Percentiles rank a stretch among this genome's conserved stretches.
Evolutionary conservation across 2,797 vertebrate species (phyloP).

Genomic region (Hyperoplus lanceolatus): DNA sequence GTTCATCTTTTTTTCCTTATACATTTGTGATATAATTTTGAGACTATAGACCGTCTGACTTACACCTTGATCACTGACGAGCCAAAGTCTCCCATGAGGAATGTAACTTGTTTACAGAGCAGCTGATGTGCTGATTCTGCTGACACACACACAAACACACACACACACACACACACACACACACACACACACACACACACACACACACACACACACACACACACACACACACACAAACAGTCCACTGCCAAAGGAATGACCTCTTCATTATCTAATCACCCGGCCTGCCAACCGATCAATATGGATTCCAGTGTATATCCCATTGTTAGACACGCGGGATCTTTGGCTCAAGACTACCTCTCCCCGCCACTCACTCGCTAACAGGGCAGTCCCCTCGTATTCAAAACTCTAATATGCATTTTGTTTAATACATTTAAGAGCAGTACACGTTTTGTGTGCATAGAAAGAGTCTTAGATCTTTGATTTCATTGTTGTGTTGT

Average conservation of each 20-base stretch:
- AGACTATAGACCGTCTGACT: background rate
- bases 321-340: conserved; percentile 54
- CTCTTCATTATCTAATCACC: conserved; percentile 64
- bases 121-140: conserved; percentile 67
- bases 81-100: conserved; percentile 55
- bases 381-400: background rate
- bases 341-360: conserved; percentile 28
- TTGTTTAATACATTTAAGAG: too few relatives aligned
- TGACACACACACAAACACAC: conserved; percentile 7
- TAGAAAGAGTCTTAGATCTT: too few relatives aligned
- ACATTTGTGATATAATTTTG: too few relatives aligned
- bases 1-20: too few relatives aligned
- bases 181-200: too few relatives aligned
- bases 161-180: too few relatives aligned
- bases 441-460: too few relatives aligned
- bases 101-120: conserved; percentile 52
- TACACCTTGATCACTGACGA: conserved; percentile 50
- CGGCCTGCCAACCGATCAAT: conserved; percentile 66
- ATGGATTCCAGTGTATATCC: conserved; percentile 51
- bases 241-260: conserved; percentile 61
- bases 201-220: too few relatives aligned
- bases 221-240: background rate
- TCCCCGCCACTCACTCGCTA: conserved; percentile 6
- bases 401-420: background rate
- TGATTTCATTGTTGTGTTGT: too few relatives aligned